phyloP scores from a whole-genome alignment of 2,888 invertebrate species.

The Malacosoma neustria region DNA sequence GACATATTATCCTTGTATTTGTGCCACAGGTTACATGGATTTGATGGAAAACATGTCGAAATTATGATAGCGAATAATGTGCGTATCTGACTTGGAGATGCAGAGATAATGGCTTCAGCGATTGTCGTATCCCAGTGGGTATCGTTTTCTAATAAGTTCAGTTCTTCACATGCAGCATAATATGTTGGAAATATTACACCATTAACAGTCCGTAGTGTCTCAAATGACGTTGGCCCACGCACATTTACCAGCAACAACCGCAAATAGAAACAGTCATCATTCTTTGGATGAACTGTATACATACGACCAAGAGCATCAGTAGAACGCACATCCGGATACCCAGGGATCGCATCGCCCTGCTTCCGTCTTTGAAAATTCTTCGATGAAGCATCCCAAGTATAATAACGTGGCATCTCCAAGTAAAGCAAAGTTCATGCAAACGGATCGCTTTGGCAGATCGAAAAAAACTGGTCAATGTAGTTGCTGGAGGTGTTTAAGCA shows the following conservation, averaged over 20 bases:
- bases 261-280: constrained; percentile 15
- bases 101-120: neutral
- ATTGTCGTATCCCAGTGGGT: neutral
- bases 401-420: too few relatives aligned
- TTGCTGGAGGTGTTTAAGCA: too few relatives aligned
- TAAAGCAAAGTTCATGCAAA: too few relatives aligned
- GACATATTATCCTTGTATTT: constrained; percentile 24
- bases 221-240: constrained; percentile 16
- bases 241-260: constrained; percentile 18
- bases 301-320: too few relatives aligned
- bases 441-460: too few relatives aligned
- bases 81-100: neutral
- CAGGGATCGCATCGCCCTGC: too few relatives aligned
- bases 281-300: constrained; percentile 6
- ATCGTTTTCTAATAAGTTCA: neutral
- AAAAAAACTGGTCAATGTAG: too few relatives aligned
- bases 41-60: constrained; percentile 7
- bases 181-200: neutral
- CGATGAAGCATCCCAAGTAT: too few relatives aligned
- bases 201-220: constrained; percentile 13
- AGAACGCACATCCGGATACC: too few relatives aligned
- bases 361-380: too few relatives aligned
- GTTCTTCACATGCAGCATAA: neutral
- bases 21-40: constrained; percentile 21
- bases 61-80: neutral